A percentile compares a stretch with the other conserved stretches of the same genome.
phyloP scores from a whole-genome alignment of 2,113 vertebrate species.

The Felis catus region DNA sequence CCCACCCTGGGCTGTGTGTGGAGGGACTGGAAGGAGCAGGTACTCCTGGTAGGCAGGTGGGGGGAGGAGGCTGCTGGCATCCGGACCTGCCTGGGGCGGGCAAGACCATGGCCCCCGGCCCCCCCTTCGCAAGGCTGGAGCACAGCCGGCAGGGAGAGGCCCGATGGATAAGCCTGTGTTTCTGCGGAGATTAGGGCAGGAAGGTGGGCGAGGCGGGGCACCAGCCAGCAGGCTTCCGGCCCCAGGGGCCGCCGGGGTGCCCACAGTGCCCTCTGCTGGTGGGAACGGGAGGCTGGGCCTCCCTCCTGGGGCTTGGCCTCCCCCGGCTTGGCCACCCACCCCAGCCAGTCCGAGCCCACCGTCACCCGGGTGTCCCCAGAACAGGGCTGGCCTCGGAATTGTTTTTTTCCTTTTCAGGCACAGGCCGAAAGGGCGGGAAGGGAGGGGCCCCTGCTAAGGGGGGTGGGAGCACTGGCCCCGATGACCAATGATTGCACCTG shows the following conservation, averaged over 20 bases:
- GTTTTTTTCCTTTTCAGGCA: too few species aligned
- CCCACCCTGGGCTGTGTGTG: background rate
- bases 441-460: background rate
- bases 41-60: fast-evolving
- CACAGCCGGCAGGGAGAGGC: too few species aligned
- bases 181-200: background rate
- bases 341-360: background rate
- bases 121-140: background rate
- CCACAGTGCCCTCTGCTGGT: background rate
- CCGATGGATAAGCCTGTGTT: background rate
- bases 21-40: background rate
- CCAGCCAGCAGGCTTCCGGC: fast-evolving
- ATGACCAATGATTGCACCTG: fast-evolving
- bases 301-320: background rate
- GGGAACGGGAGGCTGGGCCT: background rate
- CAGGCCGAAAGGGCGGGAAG: background rate
- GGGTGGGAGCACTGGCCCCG: background rate
- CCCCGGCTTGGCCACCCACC: fast-evolving
- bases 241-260: background rate
- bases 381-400: background rate
- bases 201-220: background rate
- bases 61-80: fast-evolving
- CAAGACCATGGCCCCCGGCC: background rate
- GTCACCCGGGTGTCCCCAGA: background rate
- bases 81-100: background rate